These are phyloP conservation scores for Piprites chloris DNA, from an alignment of 2,113 vertebrate species.

Conservation along the genomic window DNA sequence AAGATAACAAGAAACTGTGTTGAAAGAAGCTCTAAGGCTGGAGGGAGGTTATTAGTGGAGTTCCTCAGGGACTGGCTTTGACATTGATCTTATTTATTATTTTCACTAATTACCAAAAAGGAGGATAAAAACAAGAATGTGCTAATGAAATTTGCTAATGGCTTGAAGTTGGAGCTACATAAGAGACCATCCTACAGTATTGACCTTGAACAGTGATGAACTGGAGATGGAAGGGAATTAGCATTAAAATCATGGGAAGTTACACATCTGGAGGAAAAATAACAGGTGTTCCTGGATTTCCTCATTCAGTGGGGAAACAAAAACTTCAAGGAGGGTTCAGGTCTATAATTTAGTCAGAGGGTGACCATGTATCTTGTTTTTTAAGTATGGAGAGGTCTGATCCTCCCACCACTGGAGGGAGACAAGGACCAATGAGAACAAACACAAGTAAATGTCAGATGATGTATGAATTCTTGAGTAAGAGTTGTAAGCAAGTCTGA, in stretches of 20 bases:
- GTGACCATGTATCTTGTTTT: not conserved
- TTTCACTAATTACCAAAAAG: conserved; percentile 4
- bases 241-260: not conserved
- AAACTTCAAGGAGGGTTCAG: not conserved
- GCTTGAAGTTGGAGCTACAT: not conserved
- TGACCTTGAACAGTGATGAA: not conserved
- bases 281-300: not conserved
- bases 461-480: not conserved
- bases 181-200: not conserved
- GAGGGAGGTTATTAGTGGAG: conserved; percentile 7
- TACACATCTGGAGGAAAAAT: not conserved
- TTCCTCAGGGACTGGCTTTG: not conserved
- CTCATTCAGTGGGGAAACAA: not conserved
- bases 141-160: not conserved
- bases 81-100: conserved; percentile 11
- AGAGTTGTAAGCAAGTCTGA: not conserved
- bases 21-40: not conserved
- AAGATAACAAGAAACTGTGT: not conserved
- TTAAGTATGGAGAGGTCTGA: not conserved
- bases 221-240: not conserved
- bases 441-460: not conserved
- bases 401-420: conserved; percentile 13
- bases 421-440: conserved; percentile 13
- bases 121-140: not conserved
- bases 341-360: not conserved